phyloP scores from a whole-genome alignment of 2,113 vertebrate genomes.

The Saimiri boliviensis region DNA sequence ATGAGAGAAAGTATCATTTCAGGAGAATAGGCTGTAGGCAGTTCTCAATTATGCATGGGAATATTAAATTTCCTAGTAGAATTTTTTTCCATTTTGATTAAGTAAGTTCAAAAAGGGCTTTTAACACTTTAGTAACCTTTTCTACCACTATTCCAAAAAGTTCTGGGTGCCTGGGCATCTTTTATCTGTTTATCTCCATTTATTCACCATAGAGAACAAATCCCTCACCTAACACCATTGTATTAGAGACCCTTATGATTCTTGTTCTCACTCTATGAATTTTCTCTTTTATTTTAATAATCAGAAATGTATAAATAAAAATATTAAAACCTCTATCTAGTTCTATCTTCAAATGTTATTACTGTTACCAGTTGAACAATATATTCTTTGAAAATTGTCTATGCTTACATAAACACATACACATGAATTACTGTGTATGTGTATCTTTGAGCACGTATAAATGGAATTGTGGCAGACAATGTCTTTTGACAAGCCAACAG shows the following conservation, averaged over 20 bases:
- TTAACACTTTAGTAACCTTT: not conserved
- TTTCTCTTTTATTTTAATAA: slow-evolving; percentile 37
- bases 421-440: not conserved
- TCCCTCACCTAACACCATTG: not conserved
- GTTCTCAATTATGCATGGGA: slow-evolving; percentile 25
- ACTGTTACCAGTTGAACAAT: not conserved
- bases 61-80: slow-evolving; percentile 27
- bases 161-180: not conserved
- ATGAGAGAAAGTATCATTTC: slow-evolving; percentile 42
- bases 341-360: not conserved
- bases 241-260: not conserved
- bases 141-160: not conserved
- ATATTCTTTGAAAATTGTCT: not conserved
- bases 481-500: not conserved
- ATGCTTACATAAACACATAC: not conserved
- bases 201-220: not conserved
- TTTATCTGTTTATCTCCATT: not conserved
- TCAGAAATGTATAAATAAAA: not conserved
- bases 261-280: not conserved
- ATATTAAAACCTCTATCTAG: not conserved
- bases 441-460: not conserved
- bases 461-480: not conserved
- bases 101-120: slow-evolving; percentile 9
- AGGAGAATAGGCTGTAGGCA: not conserved
- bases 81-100: slow-evolving; percentile 29